phyloP scores from a whole-genome alignment of 1,140 invertebrate species.

The Heliothis virescens region DNA sequence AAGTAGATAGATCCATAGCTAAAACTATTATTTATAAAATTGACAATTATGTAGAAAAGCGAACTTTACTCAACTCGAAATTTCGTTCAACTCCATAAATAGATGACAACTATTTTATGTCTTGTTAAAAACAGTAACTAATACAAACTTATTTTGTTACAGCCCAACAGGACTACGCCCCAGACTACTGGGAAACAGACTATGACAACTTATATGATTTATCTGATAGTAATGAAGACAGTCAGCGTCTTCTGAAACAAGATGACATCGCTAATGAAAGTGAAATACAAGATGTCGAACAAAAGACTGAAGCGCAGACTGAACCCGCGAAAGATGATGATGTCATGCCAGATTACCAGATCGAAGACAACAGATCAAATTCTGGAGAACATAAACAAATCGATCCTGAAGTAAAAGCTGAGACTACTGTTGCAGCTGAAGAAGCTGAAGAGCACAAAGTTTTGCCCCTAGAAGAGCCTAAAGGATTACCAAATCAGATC shows the following conservation, averaged over 20 bases:
- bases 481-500: background rate
- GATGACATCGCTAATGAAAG: background rate
- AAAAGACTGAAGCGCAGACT: slow-evolving; percentile 40
- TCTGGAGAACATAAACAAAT: slow-evolving; percentile 52
- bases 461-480: background rate
- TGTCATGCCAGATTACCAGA: slow-evolving; percentile 63
- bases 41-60: too few relatives aligned
- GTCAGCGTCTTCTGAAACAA: slow-evolving; percentile 25
- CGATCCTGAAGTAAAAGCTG: slow-evolving; percentile 36
- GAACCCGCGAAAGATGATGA: slow-evolving; percentile 24
- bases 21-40: too few relatives aligned
- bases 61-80: too few relatives aligned
- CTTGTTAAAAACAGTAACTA: background rate
- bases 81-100: too few relatives aligned
- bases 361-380: slow-evolving; percentile 73
- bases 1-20: too few relatives aligned
- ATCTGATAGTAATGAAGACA: slow-evolving; percentile 5
- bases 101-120: too few relatives aligned
- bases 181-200: slow-evolving; percentile 32
- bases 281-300: slow-evolving; percentile 2
- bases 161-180: slow-evolving; percentile 48
- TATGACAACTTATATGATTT: slow-evolving; percentile 21
- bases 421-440: background rate
- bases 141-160: slow-evolving; percentile 38
- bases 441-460: background rate